Evolutionary conservation across 2,888 invertebrate genomes (phyloP).

Genomic region (Ichneumoninae sp.): DNA sequence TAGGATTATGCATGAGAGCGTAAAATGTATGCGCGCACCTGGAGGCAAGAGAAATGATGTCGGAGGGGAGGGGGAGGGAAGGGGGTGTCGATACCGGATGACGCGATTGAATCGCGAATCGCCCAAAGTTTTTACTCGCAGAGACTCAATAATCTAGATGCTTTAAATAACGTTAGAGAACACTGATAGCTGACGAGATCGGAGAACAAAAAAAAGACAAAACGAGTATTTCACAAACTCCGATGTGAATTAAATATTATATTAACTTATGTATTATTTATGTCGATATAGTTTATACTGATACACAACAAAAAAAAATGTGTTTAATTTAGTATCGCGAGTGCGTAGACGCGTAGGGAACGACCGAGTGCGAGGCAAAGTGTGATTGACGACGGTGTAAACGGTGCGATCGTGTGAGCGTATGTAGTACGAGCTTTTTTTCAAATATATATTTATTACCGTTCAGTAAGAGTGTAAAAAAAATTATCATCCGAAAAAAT

Average conservation of each 20-base stretch:
- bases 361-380: not conserved
- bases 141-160: conserved; percentile 54
- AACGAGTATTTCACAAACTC: conserved; percentile 54
- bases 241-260: conserved; percentile 47
- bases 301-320: not conserved
- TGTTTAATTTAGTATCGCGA: conserved; percentile 1
- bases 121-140: conserved; percentile 60
- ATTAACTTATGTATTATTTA: conserved; percentile 45
- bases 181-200: conserved; percentile 18
- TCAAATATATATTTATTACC: conserved; percentile 17
- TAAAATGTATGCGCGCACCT: conserved; percentile 12
- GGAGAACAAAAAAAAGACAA: conserved; percentile 1
- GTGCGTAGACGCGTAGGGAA: conserved; percentile 19
- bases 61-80: not conserved
- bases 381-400: conserved; percentile 2
- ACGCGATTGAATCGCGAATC: conserved; percentile 53
- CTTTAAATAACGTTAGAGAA: conserved; percentile 62
- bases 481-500: conserved; percentile 42
- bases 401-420: conserved; percentile 23
- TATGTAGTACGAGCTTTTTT: conserved; percentile 34
- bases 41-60: not conserved
- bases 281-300: conserved; percentile 23
- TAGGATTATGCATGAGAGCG: conserved; percentile 13
- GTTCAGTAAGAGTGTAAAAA: conserved; percentile 43
- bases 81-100: conserved; percentile 15